These are phyloP conservation scores for Actinia equina DNA, from an alignment of 64 coral and sea anemone genomes.

Conservation along the genomic window DNA sequence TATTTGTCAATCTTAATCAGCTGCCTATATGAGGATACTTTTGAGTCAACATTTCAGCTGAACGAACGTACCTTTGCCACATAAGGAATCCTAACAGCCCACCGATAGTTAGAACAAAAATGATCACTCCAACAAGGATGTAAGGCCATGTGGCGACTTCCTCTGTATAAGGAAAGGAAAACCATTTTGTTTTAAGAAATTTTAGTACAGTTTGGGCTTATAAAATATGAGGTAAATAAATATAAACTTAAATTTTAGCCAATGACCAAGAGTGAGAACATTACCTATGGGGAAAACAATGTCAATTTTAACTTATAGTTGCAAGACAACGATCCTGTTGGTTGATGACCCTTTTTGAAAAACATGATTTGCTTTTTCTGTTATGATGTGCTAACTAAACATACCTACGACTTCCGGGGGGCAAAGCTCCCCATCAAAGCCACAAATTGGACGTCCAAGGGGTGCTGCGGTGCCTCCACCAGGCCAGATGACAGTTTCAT, in stretches of 20 bases:
- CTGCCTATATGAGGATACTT: not conserved
- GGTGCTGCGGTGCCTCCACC: slow-evolving; percentile 45
- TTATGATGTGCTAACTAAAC: not conserved
- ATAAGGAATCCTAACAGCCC: slow-evolving; percentile 62
- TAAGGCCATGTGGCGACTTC: slow-evolving; percentile 63
- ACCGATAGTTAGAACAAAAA: slow-evolving; percentile 61
- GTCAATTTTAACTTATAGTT: too few species aligned
- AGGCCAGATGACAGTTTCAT: slow-evolving; percentile 62
- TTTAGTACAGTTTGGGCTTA: not conserved
- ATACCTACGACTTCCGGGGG: slow-evolving; percentile 41
- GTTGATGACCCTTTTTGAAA: too few species aligned
- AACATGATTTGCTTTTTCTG: not conserved
- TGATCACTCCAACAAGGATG: slow-evolving; percentile 43
- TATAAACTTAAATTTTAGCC: too few species aligned
- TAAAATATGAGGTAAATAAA: too few species aligned
- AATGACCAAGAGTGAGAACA: too few species aligned
- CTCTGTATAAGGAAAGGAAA: slow-evolving; percentile 24
- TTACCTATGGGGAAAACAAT: too few species aligned
- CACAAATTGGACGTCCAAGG: slow-evolving; percentile 72
- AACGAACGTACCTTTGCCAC: slow-evolving; percentile 53
- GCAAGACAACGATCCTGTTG: too few species aligned
- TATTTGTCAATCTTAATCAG: not conserved
- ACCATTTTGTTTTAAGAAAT: not conserved
- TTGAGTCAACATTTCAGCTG: too few species aligned
- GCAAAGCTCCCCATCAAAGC: slow-evolving; percentile 82